These are phyloP conservation scores for Sinosuthora webbiana DNA, from an alignment of 2,113 vertebrate species.

Conservation along the genomic window DNA sequence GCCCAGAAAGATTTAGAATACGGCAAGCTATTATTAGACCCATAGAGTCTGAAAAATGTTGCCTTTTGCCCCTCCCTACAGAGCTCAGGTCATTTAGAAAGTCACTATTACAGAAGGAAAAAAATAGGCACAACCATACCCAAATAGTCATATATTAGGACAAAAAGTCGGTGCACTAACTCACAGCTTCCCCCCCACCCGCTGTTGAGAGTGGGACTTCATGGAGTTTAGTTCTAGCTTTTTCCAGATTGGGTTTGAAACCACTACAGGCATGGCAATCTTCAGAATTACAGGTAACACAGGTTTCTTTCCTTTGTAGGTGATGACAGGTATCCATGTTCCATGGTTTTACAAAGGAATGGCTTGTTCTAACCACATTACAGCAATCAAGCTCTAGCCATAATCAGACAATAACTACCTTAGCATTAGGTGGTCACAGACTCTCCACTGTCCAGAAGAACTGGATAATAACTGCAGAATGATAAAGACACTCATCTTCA, in stretches of 20 bases:
- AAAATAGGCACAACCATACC: background rate
- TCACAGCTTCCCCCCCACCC: rapidly evolving
- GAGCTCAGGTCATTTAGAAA: background rate
- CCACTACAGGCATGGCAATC: background rate
- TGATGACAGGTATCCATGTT: background rate
- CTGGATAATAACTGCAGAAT: background rate
- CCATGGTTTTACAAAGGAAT: background rate
- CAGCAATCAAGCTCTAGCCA: background rate
- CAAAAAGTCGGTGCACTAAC: background rate
- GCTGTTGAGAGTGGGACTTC: background rate
- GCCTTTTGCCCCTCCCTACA: background rate
- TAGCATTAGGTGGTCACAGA: background rate
- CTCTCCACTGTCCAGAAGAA: background rate
- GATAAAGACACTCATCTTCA: background rate
- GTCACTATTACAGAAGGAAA: background rate
- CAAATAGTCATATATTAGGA: background rate
- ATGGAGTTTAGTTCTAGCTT: background rate
- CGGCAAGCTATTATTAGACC: background rate
- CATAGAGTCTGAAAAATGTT: background rate
- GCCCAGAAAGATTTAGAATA: background rate
- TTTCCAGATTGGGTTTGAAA: background rate
- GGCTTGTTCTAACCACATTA: background rate
- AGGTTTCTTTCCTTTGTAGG: background rate
- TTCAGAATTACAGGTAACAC: background rate
- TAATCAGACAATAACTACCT: background rate